Conservation (phyloP, 2,797 vertebrate genomes). For the Peromyscus aztecus region DNA sequence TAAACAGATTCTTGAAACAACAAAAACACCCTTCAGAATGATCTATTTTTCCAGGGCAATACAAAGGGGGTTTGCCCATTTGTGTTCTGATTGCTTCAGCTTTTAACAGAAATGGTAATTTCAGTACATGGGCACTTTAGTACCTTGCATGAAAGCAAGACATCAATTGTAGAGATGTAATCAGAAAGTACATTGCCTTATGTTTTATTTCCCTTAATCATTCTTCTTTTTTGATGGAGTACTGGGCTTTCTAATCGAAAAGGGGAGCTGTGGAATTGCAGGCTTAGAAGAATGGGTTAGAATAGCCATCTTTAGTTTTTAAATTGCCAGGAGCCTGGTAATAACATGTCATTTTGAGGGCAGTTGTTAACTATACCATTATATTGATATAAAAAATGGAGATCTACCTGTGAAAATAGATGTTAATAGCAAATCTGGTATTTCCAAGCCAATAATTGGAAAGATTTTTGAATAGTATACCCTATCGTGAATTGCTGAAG, state of each 20-base stretch:
- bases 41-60: conserved; percentile 81
- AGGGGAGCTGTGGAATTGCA: conserved; percentile 75
- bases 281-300: conserved; percentile 78
- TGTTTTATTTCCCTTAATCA: conserved; percentile 84
- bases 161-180: conserved; percentile 83
- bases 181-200: conserved; percentile 82
- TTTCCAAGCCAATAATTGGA: conserved; percentile 65
- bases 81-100: conserved; percentile 83
- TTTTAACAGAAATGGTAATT: conserved; percentile 83
- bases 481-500: conserved; percentile 64
- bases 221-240: conserved; percentile 76
- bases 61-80: conserved; percentile 79
- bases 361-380: conserved; percentile 75
- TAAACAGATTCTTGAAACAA: conserved; percentile 83
- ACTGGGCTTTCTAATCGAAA: conserved; percentile 78
- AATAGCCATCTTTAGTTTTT: conserved; percentile 75
- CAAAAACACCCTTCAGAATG: conserved; percentile 83
- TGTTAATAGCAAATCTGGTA: conserved; percentile 75
- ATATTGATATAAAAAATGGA: conserved; percentile 66
- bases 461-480: conserved; percentile 69
- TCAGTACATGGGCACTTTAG: conserved; percentile 76
- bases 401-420: conserved; percentile 79
- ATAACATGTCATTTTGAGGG: conserved; percentile 77
- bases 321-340: conserved; percentile 78
- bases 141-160: conserved; percentile 81